Conservation (phyloP, 2,888 invertebrate genomes). For the Elysia crispata region DNA sequence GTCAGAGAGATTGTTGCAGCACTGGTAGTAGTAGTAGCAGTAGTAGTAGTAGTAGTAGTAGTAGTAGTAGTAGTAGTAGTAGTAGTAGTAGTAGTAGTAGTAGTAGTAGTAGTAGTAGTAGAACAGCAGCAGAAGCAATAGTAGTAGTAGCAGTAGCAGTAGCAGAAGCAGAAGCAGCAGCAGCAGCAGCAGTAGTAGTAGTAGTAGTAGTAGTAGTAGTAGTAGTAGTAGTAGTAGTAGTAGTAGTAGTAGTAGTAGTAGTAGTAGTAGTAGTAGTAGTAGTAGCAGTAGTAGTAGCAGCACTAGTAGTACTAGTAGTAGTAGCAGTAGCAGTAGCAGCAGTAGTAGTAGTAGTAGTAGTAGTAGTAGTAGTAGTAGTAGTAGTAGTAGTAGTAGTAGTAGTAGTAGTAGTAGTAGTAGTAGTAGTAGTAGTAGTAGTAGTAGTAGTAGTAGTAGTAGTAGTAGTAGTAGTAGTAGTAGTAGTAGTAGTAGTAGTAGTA, state of each 20-base stretch:
- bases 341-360: no score
- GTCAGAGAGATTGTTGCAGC: not conserved
- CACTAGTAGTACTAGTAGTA: not conserved
- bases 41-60: constrained; percentile 28
- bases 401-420: no score
- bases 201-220: constrained; percentile 28
- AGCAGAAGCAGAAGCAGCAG: no score
- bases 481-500: no score
- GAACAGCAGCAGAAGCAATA: no score
- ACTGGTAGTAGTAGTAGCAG: no score
- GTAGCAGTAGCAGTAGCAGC: not conserved
- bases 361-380: constrained; percentile 9
- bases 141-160: no score
- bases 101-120: constrained; percentile 15
- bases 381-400: constrained; percentile 9
- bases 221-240: constrained; percentile 31
- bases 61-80: constrained; percentile 28
- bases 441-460: constrained; percentile 9
- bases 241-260: constrained; percentile 20
- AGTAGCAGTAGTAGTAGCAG: not conserved
- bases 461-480: constrained; percentile 9
- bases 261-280: constrained; percentile 22
- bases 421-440: constrained; percentile 9
- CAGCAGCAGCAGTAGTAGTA: no score
- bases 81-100: constrained; percentile 20